Conservation (phyloP, 2,113 vertebrate species). For the Heloderma charlesbogerti region DNA sequence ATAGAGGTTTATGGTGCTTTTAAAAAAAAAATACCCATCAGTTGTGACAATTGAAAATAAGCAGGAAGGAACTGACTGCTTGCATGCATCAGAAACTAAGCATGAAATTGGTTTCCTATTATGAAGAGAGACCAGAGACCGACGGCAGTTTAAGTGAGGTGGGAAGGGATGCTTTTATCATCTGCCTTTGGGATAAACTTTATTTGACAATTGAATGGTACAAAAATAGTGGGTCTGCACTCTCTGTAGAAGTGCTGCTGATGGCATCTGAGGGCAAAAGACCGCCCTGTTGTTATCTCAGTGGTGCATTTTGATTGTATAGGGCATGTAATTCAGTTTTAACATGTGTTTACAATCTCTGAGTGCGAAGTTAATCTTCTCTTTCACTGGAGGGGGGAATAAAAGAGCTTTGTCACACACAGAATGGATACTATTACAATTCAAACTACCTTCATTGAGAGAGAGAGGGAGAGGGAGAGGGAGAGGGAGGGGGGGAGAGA, state of each 20-base stretch:
- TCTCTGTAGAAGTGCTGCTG: not conserved
- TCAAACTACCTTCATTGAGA: not conserved
- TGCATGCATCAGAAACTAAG: conserved; percentile 31
- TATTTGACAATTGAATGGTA: not conserved
- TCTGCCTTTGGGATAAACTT: conserved; percentile 21
- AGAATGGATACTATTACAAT: conserved; percentile 13
- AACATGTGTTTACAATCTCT: conserved; percentile 5
- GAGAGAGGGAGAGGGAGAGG: not conserved
- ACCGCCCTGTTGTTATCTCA: not conserved
- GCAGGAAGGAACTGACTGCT: not conserved
- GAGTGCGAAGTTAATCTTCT: not conserved
- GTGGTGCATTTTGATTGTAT: not conserved
- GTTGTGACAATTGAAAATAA: conserved; percentile 9
- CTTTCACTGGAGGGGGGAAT: not conserved
- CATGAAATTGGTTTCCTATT: conserved; percentile 36
- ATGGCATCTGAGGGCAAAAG: not conserved
- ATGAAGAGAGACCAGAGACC: not conserved
- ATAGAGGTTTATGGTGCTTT: not conserved
- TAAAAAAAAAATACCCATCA: conserved; percentile 21
- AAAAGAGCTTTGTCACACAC: not conserved
- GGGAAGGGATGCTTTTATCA: not conserved
- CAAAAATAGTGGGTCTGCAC: not conserved
- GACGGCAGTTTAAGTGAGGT: not conserved
- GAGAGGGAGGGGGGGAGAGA: too few species aligned
- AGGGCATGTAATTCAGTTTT: conserved; percentile 9